Base-by-base conservation (phyloP, 2,797 vertebrate genomes). In the Gobionotothen gibberifrons region DNA sequence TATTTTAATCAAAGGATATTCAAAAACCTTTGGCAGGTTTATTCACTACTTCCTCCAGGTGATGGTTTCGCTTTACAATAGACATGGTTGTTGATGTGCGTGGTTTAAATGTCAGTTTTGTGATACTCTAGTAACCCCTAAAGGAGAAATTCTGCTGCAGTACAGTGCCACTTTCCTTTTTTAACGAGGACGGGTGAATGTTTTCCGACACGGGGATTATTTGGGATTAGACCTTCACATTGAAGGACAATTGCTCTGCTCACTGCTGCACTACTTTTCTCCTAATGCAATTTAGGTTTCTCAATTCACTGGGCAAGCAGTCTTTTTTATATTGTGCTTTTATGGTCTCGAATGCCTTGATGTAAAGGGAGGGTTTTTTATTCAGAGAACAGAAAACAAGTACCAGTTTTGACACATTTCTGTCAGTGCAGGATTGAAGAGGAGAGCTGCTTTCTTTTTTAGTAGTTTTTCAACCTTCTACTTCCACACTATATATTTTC, bases 161-260 rank as follows among this genome's bases (percentile, higher is more conserved):
- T 72, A 62, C 55, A 74, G 42, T 12, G 40, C 76, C 53, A 5
- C 67, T 65, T 74, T 81, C 78, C 69, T 72, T 75, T 48, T 46
- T 21, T 76, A 29, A 12, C 83, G 87, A 85, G 86, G 85, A 84
- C 78, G 59, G 56, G 66, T 76, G 76, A 85, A 72, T 85, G 75
- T 88, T 84, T 88, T 75, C 81, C 17, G 51, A 81, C 73, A 74
- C 42, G 3, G 79, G 82, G 79, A 88, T 88, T 84, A 85, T 89
- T 85, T 82, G 55, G 64, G 68, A 77, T 76, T 63, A 79, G 84
- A 82, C 82, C 74, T 74, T 78, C 56, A 66, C 67, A 47, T 17
- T 82, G 75, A 74, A 88, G 83, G 81, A 81, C 83, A 81, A 70
- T 78, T 12, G 2, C 61, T 85, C 54, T 48, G 60, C 63, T 88